Base-by-base conservation (phyloP, 1,140 invertebrate species). In the Conus ventricosus region DNA sequence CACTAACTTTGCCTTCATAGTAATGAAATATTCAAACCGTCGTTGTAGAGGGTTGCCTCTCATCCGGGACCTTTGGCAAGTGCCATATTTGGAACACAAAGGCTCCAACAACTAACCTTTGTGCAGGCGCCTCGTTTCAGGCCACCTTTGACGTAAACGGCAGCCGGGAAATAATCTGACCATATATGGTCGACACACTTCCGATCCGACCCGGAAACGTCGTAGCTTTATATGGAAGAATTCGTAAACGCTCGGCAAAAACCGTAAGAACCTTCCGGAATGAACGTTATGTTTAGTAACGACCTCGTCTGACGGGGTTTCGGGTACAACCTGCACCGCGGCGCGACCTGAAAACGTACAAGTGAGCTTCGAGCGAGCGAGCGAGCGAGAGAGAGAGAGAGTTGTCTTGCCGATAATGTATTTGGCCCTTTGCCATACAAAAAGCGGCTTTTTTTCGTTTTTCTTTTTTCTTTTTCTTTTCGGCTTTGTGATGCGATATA, bases 31-130 rank as follows among this genome's bases (percentile, higher is more conserved):
- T 89, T 76, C 71, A 84, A 88, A 67, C 87, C 87, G 87, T 90
- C 88, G 87, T 84, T 78, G 82, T 91, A 89, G 88, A 90, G 90
- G 55, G 80, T 82, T 89, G 88, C 89, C 91, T 87, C 87, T 91
- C 90, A 86, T 87, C 87, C 87, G 89, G 82, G 80, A 75, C 84
- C 90, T 81, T 84, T 87, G 89, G 87, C 91, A 92, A 93, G 89
- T 90, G 90, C 92, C 91, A 88, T 93, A 93, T 93, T 92, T 92
- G 93, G 93, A 67, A 93, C 88, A 92, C 90, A 90, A 89, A 90
- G 89, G 84, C 85, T 89, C 83, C 89, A 89, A 55, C 71, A 88
- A 54, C 75, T 85, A 89, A 86, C 86, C 87, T 76, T 88, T 86
- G 86, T 87, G 85, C 27, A 85, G 85, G 85, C 88, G 85, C 88